Percentiles rank a stretch among this genome's conserved stretches.
These are phyloP conservation scores for Maniola hyperantus DNA, from an alignment of 2,888 invertebrate species.

Conservation along the genomic window DNA sequence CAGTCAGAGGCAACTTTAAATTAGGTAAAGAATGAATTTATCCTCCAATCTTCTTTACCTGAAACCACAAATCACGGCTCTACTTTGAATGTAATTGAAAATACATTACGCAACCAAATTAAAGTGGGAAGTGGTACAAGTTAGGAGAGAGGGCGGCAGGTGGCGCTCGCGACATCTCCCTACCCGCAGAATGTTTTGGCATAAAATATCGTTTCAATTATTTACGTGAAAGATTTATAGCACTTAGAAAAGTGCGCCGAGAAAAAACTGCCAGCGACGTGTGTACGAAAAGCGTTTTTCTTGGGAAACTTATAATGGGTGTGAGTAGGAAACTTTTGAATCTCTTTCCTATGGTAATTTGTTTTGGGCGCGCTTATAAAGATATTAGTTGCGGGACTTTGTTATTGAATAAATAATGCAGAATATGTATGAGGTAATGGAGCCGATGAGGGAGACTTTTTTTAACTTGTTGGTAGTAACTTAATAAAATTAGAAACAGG, in stretches of 20 bases:
- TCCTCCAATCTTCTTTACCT: conserved; percentile 71
- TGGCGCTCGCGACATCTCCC: conserved; percentile 71
- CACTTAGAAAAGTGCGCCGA: conserved; percentile 82
- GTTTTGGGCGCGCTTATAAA: conserved; percentile 77
- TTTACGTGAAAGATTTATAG: conserved; percentile 82
- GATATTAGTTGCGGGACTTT: conserved; percentile 61
- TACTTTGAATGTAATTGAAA: conserved; percentile 81
- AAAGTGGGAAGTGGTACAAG: conserved; percentile 82
- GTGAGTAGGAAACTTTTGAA: conserved; percentile 79
- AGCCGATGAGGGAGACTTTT: not conserved
- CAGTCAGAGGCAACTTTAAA: conserved; percentile 57
- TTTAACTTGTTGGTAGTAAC: not conserved
- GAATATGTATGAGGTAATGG: conserved; percentile 26
- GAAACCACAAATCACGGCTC: conserved; percentile 76
- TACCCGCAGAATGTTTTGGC: conserved; percentile 81
- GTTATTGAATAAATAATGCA: conserved; percentile 47
- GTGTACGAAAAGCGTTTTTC: conserved; percentile 83
- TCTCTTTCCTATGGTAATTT: conserved; percentile 83
- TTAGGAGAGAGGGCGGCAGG: conserved; percentile 75
- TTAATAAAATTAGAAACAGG: not conserved
- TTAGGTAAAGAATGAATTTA: conserved; percentile 64
- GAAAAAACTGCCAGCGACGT: conserved; percentile 79
- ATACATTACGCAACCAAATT: conserved; percentile 83
- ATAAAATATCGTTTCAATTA: conserved; percentile 84
- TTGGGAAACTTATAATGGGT: conserved; percentile 81